Conservation (phyloP, 2,888 invertebrate species). For the Seira musarum region DNA sequence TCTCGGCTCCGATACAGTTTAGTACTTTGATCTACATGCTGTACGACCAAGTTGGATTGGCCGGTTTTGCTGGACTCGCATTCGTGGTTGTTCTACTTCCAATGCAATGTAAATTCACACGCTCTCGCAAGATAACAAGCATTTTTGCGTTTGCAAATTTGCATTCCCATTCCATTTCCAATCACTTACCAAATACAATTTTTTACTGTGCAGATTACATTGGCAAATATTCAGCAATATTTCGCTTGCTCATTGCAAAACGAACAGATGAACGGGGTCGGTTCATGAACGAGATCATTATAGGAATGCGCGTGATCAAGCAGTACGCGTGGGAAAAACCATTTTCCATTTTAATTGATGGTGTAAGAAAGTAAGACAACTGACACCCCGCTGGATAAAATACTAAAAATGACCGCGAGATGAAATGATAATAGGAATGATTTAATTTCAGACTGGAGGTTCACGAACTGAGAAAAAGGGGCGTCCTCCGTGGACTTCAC, state of each 20-base stretch:
- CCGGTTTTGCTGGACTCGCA: conserved; percentile 46
- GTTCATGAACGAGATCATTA: conserved; percentile 77
- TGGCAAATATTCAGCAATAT: conserved; percentile 73
- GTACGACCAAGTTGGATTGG: conserved; percentile 36
- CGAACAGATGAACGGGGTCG: conserved; percentile 73
- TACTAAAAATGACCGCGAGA: too few species aligned
- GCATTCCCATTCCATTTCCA: too few species aligned
- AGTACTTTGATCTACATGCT: conserved; percentile 46
- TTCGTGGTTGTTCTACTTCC: conserved; percentile 49
- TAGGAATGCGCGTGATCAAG: conserved; percentile 77
- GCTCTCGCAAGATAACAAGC: too few species aligned
- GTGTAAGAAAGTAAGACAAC: conserved; percentile 40
- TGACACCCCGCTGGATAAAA: neutral
- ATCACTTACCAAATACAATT: too few species aligned
- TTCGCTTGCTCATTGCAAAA: conserved; percentile 77
- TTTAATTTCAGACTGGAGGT: conserved; percentile 40
- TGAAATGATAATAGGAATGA: conserved; percentile 77
- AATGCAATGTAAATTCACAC: conserved; percentile 35
- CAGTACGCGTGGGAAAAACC: conserved; percentile 79
- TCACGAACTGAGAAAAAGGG: conserved; percentile 32
- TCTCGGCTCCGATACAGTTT: conserved; percentile 49
- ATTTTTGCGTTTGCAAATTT: too few species aligned
- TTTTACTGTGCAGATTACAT: conserved; percentile 33
- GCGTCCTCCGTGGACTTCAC: conserved; percentile 42
- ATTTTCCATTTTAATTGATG: conserved; percentile 74